Base-by-base conservation (phyloP, 2,888 invertebrate species). In the Agrochola macilenta region DNA sequence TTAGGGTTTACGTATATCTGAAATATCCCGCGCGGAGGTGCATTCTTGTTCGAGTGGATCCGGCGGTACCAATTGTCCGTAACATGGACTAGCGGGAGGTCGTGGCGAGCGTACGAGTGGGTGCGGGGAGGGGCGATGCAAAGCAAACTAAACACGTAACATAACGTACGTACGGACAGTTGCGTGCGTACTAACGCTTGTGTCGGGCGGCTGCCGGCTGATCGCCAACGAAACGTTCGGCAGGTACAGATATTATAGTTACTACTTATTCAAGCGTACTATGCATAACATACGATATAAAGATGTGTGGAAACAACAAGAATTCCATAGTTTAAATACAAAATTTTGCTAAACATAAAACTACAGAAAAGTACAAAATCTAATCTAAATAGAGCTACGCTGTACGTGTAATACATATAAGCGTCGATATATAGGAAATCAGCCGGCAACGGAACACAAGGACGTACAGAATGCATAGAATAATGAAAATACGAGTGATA, bases 71-170 rank as follows among this genome's bases (percentile, higher is more conserved):
- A 39, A n/a, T 61, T 20, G 14, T 43, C 49, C 80, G 75, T 20
- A 7, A 63, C 61, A 5, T 30, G n/a, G 14, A 68, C 12, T 69
- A 60, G 81, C 69, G 71, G 74, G 84, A 83, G 86, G 84, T 80
- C 78, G 80, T 64, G 81, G 90, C 92, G 93, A 91, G 92, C 89
- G 90, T 91, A 88, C 89, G 90, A 74, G 87, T 73, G 84, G 82
- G 91, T 89, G 93, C 90, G 91, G 91, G 90, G 89, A 82, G 90
- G 92, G 92, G 92, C 89, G 89, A 93, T 93, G 95, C 94, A 81
- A 95, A 95, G 95, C 95, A 83, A 93, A 95, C 91, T 92, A 93
- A 92, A 93, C 89, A 86, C 87, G 90, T 90, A 81, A 88, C 72
- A 76, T 69, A 46, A 64, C 66, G 72, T 77, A 78, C 64, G 74